phyloP scores from a whole-genome alignment of 2,888 invertebrate genomes.

The Napeogenes inachia region DNA sequence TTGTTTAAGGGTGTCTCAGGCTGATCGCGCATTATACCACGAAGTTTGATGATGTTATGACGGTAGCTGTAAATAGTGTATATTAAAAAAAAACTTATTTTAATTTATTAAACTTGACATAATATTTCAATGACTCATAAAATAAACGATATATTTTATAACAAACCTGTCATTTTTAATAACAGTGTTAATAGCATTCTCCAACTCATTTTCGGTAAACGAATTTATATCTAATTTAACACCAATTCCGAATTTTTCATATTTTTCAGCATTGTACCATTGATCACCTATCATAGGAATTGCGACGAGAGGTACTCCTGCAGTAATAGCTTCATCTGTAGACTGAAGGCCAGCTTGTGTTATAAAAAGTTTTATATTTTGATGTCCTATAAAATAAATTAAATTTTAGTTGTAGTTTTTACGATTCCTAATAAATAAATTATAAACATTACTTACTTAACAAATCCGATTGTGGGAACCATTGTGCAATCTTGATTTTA shows the following conservation, averaged over 20 bases:
- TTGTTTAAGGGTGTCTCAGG: conserved; percentile 52
- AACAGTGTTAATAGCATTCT: conserved; percentile 38
- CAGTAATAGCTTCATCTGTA: conserved; percentile 61
- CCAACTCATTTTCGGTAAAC: conserved; percentile 42
- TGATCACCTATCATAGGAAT: conserved; percentile 66
- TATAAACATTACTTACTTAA: conserved; percentile 35
- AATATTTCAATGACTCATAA: not conserved
- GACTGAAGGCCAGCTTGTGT: conserved; percentile 71
- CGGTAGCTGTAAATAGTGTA: conserved; percentile 34
- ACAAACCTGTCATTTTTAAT: conserved; percentile 43
- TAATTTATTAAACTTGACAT: too few relatives aligned
- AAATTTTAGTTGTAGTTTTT: not conserved
- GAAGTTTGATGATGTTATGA: conserved; percentile 37
- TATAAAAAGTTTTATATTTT: conserved; percentile 67
- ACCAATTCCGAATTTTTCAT: conserved; percentile 45
- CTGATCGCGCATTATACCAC: conserved; percentile 48
- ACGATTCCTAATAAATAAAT: not conserved
- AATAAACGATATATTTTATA: conserved; percentile 6
- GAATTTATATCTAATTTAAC: conserved; percentile 38
- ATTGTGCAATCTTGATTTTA: conserved; percentile 46
- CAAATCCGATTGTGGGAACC: conserved; percentile 53
- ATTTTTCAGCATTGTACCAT: conserved; percentile 56
- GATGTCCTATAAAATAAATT: conserved; percentile 45
- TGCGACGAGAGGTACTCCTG: conserved; percentile 59
- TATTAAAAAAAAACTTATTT: not conserved